Base-by-base conservation (phyloP, 2,113 vertebrate species). In the Prunella himalayana region DNA sequence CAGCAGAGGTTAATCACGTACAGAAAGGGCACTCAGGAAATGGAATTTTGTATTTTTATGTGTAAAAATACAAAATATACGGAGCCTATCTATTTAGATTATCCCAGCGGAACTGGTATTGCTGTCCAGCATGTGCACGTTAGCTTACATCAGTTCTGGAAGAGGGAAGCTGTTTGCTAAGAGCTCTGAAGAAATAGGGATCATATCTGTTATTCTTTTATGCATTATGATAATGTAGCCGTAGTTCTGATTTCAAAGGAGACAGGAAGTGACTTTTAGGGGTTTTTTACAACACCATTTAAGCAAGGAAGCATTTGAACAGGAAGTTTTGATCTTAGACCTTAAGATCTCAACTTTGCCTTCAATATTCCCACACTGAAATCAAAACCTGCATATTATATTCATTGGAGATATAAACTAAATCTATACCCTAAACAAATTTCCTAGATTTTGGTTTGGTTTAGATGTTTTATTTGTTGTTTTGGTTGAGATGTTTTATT, bases 101-200 rank as follows among this genome's bases (percentile, higher is more conserved):
- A 13, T 44, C 20, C 10, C 10, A 66, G 60, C 6, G 13, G 51
- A 68, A 50, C 53, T 27, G 16, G 6, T 50, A 7, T 23, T 72
- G 14, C 51, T 91, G 13, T 4, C 6, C 17, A 30, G 39, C 15
- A 57, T 45, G 27, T 66, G 30, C 2, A 7, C 0, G 0, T 41
- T 84, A 59, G 22, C 8, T 28, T 85, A 8, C 6, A 23, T 22
- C 37, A 28, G 0, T 56, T 68, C 37, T 39, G 28, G 28, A 56
- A 91, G 13, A 70, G 21, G 12, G 27, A 49, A 23, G 13, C 63
- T 56, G 20, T 57, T 87, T 45, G 18, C 17, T 45, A 60, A 51
- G 41, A 71, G 37, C 31, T 86, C 39, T 47, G 30, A 56, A 63
- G 41, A 35, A 72, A 44, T 42, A 45, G 31, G 25, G 12, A 27